A percentile compares a stretch with the other conserved stretches of the same genome.
These are phyloP conservation scores for Tragelaphus strepsiceros DNA, from an alignment of 2,113 vertebrate species.

Conservation along the genomic window DNA sequence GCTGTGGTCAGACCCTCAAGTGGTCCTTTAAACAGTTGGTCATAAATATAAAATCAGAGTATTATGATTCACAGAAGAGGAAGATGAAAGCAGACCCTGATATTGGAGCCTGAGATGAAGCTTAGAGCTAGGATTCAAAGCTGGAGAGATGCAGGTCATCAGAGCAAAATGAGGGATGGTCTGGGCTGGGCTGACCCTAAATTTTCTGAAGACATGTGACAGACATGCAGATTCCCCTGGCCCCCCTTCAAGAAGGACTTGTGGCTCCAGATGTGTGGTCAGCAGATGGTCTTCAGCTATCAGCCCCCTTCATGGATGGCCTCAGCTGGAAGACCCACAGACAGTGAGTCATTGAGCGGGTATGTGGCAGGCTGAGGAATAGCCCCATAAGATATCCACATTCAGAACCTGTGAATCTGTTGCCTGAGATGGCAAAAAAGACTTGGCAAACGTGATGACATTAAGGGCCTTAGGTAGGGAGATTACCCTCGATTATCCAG, in stretches of 20 bases:
- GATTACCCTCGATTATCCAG: not conserved
- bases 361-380: not conserved
- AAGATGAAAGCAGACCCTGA: not conserved
- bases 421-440: not conserved
- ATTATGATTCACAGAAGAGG: not conserved
- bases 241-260: not conserved
- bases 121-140: not conserved
- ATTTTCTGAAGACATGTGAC: not conserved
- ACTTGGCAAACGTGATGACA: not conserved
- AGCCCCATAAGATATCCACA: not conserved
- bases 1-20: constrained; percentile 60
- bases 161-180: not conserved
- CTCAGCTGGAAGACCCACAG: not conserved
- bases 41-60: constrained; percentile 70
- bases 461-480: not conserved
- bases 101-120: not conserved
- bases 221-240: not conserved
- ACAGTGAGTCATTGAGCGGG: not conserved
- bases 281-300: not conserved
- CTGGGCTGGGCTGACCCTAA: not conserved
- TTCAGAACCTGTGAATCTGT: not conserved
- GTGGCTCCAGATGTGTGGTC: not conserved
- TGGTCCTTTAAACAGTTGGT: constrained; percentile 61
- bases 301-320: not conserved
- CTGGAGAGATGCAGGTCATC: not conserved